Conservation (phyloP, 2,888 invertebrate genomes). For the Phortica magna region DNA sequence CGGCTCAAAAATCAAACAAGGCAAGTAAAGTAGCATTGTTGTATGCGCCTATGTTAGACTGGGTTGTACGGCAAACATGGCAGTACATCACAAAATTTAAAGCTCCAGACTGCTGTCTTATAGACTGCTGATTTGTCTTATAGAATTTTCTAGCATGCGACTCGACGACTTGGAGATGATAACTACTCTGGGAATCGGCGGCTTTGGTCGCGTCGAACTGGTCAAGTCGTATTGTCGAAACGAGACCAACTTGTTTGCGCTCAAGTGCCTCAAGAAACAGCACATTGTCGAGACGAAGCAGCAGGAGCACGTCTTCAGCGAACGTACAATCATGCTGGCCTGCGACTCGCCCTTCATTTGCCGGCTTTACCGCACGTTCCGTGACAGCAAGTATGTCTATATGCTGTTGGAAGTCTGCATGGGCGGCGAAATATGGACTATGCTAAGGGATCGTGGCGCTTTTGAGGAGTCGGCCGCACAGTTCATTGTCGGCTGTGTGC, state of each 20-base stretch:
- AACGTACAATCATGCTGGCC: slow-evolving; percentile 89
- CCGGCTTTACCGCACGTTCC: slow-evolving; percentile 92
- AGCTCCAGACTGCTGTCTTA: too few species aligned
- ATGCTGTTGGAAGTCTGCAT: slow-evolving; percentile 96
- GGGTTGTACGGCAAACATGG: too few species aligned
- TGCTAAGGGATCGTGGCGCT: slow-evolving; percentile 89
- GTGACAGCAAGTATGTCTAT: slow-evolving; percentile 94
- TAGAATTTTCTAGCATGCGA: slow-evolving; percentile 81
- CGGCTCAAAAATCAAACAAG: slow-evolving; percentile 50
- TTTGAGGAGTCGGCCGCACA: slow-evolving; percentile 91
- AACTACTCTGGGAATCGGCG: slow-evolving; percentile 94
- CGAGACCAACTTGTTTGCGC: slow-evolving; percentile 83
- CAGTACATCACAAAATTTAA: too few species aligned
- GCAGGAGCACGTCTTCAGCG: slow-evolving; percentile 93
- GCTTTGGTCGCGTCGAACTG: slow-evolving; percentile 93
- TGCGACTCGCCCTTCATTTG: slow-evolving; percentile 79
- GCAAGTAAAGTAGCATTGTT: too few species aligned
- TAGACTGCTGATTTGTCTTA: too few species aligned
- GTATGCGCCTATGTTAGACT: too few species aligned
- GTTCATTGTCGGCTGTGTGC: slow-evolving; percentile 94
- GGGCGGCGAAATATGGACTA: slow-evolving; percentile 96
- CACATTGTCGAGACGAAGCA: slow-evolving; percentile 94
- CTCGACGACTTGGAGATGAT: slow-evolving; percentile 89
- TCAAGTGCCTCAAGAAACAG: slow-evolving; percentile 93
- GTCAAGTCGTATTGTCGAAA: slow-evolving; percentile 82